phyloP scores from a whole-genome alignment of 2,888 invertebrate genomes.

The Acronicta psi region DNA sequence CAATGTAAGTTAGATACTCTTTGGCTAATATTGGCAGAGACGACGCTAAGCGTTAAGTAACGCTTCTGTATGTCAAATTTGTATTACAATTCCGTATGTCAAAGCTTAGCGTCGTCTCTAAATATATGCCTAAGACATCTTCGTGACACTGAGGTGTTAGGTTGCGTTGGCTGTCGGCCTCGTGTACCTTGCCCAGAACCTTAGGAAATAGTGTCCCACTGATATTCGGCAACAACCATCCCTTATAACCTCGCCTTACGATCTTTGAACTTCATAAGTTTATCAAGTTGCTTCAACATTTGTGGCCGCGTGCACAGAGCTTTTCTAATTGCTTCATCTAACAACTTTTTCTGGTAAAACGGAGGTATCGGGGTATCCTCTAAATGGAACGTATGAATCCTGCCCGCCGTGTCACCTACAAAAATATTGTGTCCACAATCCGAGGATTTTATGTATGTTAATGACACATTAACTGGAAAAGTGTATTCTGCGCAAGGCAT shows the following conservation, averaged over 20 bases:
- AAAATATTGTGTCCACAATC: conserved; percentile 91
- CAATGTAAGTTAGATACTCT: no score
- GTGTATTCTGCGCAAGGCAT: conserved; percentile 90
- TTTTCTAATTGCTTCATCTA: conserved; percentile 90
- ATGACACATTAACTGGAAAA: conserved; percentile 78
- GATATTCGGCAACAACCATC: no score
- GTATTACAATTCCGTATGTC: no score
- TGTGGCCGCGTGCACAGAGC: conserved; percentile 90
- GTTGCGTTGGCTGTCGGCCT: not conserved
- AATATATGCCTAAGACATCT: no score
- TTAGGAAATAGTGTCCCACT: not conserved
- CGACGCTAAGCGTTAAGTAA: no score
- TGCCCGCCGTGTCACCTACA: conserved; percentile 91
- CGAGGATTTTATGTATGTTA: conserved; percentile 90
- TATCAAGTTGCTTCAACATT: conserved; percentile 89
- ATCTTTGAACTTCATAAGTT: conserved; percentile 79
- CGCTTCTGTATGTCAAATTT: no score
- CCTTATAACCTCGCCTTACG: not conserved
- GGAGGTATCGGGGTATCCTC: conserved; percentile 93
- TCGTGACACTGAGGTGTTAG: no score
- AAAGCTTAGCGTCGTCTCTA: no score
- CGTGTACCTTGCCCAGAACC: not conserved
- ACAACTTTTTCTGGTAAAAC: conserved; percentile 90
- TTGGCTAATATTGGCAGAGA: no score
- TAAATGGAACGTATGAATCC: conserved; percentile 91